Conservation (phyloP, 1,140 invertebrate species). For the Macrobrachium rosenbergii region DNA sequence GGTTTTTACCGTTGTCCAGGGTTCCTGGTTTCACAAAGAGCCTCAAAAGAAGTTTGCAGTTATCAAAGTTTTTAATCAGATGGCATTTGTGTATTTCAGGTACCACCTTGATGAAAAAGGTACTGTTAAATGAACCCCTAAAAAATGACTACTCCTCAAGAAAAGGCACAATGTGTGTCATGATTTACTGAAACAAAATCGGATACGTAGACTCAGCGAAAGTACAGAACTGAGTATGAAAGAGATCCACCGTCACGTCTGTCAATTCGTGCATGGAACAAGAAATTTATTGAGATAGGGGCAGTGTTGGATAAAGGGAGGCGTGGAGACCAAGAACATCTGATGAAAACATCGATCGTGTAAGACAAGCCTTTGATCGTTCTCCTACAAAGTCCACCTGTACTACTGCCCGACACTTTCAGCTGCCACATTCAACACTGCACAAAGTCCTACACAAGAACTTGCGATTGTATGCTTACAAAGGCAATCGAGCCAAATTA, state of each 20-base stretch:
- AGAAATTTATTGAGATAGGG: too few species aligned
- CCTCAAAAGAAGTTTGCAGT: background rate
- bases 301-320: background rate
- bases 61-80: conserved; percentile 7
- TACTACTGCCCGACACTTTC: background rate
- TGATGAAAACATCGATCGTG: background rate
- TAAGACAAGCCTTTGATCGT: background rate
- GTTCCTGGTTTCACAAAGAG: too few species aligned
- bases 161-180: conserved; percentile 2
- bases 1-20: too few species aligned
- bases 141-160: background rate
- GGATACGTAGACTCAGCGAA: too few species aligned
- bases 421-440: background rate
- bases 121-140: background rate
- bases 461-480: too few species aligned
- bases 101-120: background rate
- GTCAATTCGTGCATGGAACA: too few species aligned
- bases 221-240: too few species aligned
- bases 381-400: background rate
- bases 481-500: too few species aligned
- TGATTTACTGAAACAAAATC: too few species aligned
- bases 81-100: background rate
- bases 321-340: background rate
- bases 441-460: too few species aligned
- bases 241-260: too few species aligned